Conservation (phyloP, 2,113 vertebrate genomes). For the Corythoichthys intestinalis region DNA sequence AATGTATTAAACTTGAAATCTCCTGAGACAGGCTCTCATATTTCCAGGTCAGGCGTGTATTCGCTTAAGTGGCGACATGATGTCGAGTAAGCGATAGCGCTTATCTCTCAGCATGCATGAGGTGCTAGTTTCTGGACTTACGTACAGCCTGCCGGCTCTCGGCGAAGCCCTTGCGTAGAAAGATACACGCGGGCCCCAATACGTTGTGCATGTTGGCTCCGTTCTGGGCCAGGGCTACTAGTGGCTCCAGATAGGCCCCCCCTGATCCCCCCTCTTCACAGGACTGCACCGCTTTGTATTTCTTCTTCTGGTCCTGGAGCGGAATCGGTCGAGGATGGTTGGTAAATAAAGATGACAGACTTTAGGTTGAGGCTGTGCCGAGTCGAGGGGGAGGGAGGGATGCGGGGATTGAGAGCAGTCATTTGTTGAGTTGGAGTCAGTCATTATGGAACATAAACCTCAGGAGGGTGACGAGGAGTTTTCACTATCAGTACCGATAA, state of each 20-base stretch:
- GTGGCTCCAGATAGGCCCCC: conserved; percentile 79
- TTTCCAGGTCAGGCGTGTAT: conserved; percentile 2
- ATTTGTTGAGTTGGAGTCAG: conserved; percentile 25
- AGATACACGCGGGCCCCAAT: conserved; percentile 95
- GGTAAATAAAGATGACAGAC: conserved; percentile 35
- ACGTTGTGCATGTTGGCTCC: conserved; percentile 91
- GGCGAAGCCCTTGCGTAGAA: conserved; percentile 96
- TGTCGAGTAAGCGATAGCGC: not conserved
- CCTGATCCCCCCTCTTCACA: conserved; percentile 81
- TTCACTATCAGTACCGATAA: too few relatives aligned
- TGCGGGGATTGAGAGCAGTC: conserved; percentile 23
- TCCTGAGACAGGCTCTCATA: not conserved
- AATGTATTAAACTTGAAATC: too few relatives aligned
- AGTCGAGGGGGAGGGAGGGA: conserved; percentile 26
- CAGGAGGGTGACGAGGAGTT: conserved; percentile 5
- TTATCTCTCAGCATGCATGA: conserved; percentile 44
- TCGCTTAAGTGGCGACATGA: not conserved
- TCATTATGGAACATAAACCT: conserved; percentile 24
- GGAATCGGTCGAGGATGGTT: conserved; percentile 63
- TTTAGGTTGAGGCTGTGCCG: conserved; percentile 44
- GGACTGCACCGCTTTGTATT: conserved; percentile 88
- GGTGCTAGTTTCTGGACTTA: conserved; percentile 79
- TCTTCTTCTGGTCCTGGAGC: conserved; percentile 88
- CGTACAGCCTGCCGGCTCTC: conserved; percentile 98
- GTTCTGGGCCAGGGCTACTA: conserved; percentile 89